phyloP scores from a whole-genome alignment of 2,113 vertebrate species.

The Meles meles region DNA sequence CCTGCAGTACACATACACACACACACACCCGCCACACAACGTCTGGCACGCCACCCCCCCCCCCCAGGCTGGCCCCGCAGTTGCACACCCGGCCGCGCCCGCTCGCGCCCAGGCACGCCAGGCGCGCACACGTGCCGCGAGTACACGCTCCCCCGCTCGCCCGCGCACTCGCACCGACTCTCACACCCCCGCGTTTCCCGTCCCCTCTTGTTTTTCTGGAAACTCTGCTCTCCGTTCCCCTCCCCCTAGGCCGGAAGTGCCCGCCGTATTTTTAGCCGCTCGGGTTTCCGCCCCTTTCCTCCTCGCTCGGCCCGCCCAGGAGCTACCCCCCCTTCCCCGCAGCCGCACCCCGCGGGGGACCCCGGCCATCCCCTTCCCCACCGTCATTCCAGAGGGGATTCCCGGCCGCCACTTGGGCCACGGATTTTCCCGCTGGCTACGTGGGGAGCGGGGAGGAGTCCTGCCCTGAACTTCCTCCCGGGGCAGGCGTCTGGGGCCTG shows the following conservation, averaged over 20 bases:
- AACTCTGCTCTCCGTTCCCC: constrained; percentile 65
- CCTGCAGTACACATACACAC: neutral
- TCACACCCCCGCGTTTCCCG: constrained; percentile 74
- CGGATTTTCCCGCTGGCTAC: constrained; percentile 72
- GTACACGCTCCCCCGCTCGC: constrained; percentile 22
- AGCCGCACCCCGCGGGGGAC: neutral
- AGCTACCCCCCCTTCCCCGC: neutral
- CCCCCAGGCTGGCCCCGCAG: neutral
- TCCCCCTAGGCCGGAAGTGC: constrained; percentile 69
- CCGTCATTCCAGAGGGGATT: constrained; percentile 76
- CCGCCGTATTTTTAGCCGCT: constrained; percentile 70
- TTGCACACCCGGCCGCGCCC: neutral
- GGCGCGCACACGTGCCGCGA: constrained; percentile 40
- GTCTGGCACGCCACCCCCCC: too few relatives aligned
- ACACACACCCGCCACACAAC: neutral
- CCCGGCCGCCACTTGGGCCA: constrained; percentile 28
- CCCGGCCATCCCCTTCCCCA: constrained; percentile 60
- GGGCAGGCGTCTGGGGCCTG: neutral
- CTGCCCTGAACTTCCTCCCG: constrained; percentile 34
- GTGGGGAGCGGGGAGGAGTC: constrained; percentile 52
- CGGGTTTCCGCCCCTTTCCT: constrained; percentile 72
- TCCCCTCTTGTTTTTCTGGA: constrained; percentile 76
- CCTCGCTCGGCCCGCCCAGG: neutral
- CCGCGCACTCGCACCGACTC: constrained; percentile 24
- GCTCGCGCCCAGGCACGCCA: neutral